phyloP scores from a whole-genome alignment of 2,888 invertebrate species.

The Druceiella hillmani region DNA sequence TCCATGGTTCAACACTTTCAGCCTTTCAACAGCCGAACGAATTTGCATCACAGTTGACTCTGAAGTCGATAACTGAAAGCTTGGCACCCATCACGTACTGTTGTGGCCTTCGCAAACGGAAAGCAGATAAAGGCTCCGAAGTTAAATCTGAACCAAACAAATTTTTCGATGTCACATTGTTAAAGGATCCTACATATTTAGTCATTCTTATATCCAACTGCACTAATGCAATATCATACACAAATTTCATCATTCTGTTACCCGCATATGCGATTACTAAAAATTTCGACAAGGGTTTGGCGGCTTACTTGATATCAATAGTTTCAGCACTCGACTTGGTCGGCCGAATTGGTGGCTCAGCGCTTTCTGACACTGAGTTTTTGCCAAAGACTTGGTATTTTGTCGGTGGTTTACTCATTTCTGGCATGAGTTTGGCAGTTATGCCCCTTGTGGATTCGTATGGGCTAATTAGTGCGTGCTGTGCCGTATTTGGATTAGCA shows the following conservation, averaged over 20 bases:
- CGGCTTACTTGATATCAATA: constrained; percentile 70
- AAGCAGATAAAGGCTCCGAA: constrained; percentile 31
- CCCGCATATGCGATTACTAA: constrained; percentile 70
- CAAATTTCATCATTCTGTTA: constrained; percentile 77
- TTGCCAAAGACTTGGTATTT: constrained; percentile 82
- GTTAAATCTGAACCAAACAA: constrained; percentile 49
- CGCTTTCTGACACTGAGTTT: constrained; percentile 68
- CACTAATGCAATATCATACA: constrained; percentile 81
- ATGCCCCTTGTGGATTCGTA: constrained; percentile 66
- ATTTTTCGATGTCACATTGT: constrained; percentile 67
- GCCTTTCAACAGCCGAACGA: constrained; percentile 71
- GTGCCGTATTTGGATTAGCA: constrained; percentile 73
- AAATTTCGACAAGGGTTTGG: constrained; percentile 63
- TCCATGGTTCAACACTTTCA: constrained; percentile 78
- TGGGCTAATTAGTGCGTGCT: constrained; percentile 59
- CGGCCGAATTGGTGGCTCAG: constrained; percentile 81
- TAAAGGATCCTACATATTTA: constrained; percentile 75
- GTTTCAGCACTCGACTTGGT: constrained; percentile 77
- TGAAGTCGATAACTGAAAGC: constrained; percentile 61
- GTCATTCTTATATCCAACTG: constrained; percentile 80
- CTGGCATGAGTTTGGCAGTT: constrained; percentile 67
- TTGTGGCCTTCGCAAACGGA: constrained; percentile 38
- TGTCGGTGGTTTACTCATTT: constrained; percentile 69
- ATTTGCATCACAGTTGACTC: constrained; percentile 71
- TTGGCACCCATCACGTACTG: constrained; percentile 43